Base-by-base conservation (phyloP, 1,140 invertebrate species). In the Heliconius eleuchia region DNA sequence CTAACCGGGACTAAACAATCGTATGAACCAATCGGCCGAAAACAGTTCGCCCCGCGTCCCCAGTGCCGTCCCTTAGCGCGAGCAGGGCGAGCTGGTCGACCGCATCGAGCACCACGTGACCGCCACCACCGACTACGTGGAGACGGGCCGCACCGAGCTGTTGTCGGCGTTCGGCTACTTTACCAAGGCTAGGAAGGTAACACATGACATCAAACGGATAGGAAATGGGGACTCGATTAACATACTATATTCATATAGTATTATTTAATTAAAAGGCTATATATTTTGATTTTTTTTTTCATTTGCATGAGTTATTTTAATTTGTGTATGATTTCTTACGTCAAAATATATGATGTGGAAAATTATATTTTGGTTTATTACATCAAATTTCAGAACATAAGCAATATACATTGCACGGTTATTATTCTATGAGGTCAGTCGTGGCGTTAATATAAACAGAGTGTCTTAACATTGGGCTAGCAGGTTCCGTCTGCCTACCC, bases 91-190 rank as follows among this genome's bases (percentile, higher is more conserved):
- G 95, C 97, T 98, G 96, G 96, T 99, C 87, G 98, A 99, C 95
- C 95, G 97, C 88, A 98, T 99, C 94, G 98, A 99, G 95, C 97
- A 97, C 95, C 97, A 98, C 95, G 98, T 99, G 73, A 96, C 96
- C 85, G 96, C 97, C 91, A 96, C 97, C 80, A 92, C 90, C 84
- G 97, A 98, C 93, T 97, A 97, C 95, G 97, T 99, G 83, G 96
- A 96, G 89, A 95, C 96, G 74, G 98, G 97, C 79, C 96, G 96
- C 86, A 95, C 95, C 79, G 96, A 99, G 90, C 96, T 98, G 46
- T 96, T 95, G 87, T 96, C 96, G 88, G 98, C 98, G 73, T 95
- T 97, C 88, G 96, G 97, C 86, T 99, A 98, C 95, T 97, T 97
- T 89, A 96, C 95, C 88, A 98, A 98, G 95, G 97, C 98, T 85